These are phyloP conservation scores for Monochamus alternatus DNA, from an alignment of 2,888 invertebrate species.

Conservation along the genomic window DNA sequence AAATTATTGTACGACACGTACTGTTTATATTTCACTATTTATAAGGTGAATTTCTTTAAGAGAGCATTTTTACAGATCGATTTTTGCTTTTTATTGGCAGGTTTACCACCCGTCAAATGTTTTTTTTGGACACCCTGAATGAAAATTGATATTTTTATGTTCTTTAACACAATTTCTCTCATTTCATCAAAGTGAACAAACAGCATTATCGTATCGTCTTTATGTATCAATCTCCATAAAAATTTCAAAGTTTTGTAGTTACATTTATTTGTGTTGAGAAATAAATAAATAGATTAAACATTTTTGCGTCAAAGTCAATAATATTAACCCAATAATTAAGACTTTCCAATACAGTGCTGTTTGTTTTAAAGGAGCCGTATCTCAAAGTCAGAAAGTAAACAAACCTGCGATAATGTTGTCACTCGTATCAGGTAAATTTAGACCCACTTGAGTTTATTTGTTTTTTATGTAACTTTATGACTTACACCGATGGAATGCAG, in stretches of 20 bases:
- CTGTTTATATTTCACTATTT: no score
- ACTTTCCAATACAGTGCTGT: background rate
- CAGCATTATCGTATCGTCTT: background rate
- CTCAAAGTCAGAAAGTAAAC: constrained; percentile 16
- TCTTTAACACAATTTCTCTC: no score
- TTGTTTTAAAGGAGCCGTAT: background rate
- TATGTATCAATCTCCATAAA: background rate
- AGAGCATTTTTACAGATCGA: no score
- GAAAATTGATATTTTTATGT: no score
- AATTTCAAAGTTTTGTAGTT: background rate
- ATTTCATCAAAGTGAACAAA: no score
- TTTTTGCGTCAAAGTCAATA: background rate
- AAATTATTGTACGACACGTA: no score
- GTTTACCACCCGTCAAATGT: no score
- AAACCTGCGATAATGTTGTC: constrained; percentile 15
- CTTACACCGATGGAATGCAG: constrained; percentile 9
- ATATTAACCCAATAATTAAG: background rate
- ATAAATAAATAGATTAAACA: background rate
- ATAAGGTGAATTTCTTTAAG: no score
- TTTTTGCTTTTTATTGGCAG: no score
- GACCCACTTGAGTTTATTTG: constrained; percentile 7
- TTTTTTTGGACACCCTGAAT: no score
- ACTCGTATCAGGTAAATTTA: background rate
- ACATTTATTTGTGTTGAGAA: background rate
- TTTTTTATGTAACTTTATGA: background rate